phyloP scores from a whole-genome alignment of 2,797 vertebrate species.

The Aulostomus chinensis region DNA sequence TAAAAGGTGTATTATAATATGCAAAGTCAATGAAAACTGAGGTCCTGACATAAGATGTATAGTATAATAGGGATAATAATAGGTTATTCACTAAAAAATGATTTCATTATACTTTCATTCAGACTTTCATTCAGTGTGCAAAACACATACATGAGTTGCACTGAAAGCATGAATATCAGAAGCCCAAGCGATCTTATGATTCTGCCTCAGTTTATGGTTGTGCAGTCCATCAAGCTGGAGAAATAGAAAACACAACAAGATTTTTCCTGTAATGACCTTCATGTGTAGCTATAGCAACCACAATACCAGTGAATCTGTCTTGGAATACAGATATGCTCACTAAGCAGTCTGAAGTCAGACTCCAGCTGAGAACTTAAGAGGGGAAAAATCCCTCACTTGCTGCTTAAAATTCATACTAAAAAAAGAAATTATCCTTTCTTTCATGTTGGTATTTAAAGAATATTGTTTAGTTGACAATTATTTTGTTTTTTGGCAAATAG shows the following conservation, averaged over 20 bases:
- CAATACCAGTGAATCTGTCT: slow-evolving; percentile 21
- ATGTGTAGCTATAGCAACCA: slow-evolving; percentile 71
- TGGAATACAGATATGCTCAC: slow-evolving; percentile 46
- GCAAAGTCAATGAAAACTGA: no score
- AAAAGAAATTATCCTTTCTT: neutral
- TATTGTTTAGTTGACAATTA: neutral
- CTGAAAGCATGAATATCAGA: neutral
- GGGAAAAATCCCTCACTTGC: slow-evolving; percentile 8
- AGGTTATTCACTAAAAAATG: no score
- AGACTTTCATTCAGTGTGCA: no score
- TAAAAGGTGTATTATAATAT: no score
- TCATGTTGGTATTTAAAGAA: neutral
- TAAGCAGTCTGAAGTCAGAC: slow-evolving; percentile 16
- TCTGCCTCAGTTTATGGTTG: slow-evolving; percentile 12
- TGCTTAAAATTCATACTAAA: slow-evolving; percentile 11
- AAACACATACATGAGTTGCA: no score
- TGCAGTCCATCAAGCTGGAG: slow-evolving; percentile 6
- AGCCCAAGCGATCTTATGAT: neutral
- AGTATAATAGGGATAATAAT: no score
- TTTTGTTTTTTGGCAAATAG: neutral
- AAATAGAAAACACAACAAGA: slow-evolving; percentile 42
- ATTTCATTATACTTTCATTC: no score
- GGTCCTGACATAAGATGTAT: no score
- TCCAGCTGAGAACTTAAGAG: slow-evolving; percentile 8
- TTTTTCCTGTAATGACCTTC: slow-evolving; percentile 57